A percentile compares a stretch with the other conserved stretches of the same genome.
Evolutionary conservation across 2,113 vertebrate species (phyloP).

Genomic region (Anoplopoma fimbria): DNA sequence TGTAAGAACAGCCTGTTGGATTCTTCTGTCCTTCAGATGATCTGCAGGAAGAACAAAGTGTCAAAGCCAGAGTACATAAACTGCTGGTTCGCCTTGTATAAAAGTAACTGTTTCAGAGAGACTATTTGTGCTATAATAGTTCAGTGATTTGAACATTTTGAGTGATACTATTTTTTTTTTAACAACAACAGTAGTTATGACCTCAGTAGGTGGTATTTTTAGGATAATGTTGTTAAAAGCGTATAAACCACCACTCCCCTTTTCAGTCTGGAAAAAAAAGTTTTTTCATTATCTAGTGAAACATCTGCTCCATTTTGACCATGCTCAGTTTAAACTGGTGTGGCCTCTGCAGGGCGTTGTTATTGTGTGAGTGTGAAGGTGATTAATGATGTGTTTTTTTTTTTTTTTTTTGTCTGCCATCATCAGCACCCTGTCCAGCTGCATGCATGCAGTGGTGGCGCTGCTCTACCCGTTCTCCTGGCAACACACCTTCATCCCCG

Average conservation of each 20-base stretch:
- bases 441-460: slow-evolving; percentile 96
- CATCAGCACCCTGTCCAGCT: slow-evolving; percentile 95
- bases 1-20: background rate
- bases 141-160: slow-evolving; percentile 25
- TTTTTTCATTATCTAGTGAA: slow-evolving; percentile 52
- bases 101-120: slow-evolving; percentile 38
- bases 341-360: slow-evolving; percentile 26
- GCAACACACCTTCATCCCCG: slow-evolving; percentile 99
- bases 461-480: slow-evolving; percentile 99
- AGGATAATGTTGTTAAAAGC: slow-evolving; percentile 10
- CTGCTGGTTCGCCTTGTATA: slow-evolving; percentile 36
- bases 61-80: slow-evolving; percentile 36
- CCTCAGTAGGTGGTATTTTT: slow-evolving; percentile 28
- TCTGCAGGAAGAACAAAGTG: slow-evolving; percentile 44
- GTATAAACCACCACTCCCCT: slow-evolving; percentile 26
- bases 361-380: slow-evolving; percentile 30
- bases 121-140: slow-evolving; percentile 3
- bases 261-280: slow-evolving; percentile 34
- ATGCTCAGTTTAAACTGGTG: slow-evolving; percentile 42
- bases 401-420: slow-evolving; percentile 39
- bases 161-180: background rate
- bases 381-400: slow-evolving; percentile 26
- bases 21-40: slow-evolving; percentile 6
- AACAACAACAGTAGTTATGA: background rate
- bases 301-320: slow-evolving; percentile 57